phyloP scores from a whole-genome alignment of 2,888 invertebrate species.

The Salticus scenicus region DNA sequence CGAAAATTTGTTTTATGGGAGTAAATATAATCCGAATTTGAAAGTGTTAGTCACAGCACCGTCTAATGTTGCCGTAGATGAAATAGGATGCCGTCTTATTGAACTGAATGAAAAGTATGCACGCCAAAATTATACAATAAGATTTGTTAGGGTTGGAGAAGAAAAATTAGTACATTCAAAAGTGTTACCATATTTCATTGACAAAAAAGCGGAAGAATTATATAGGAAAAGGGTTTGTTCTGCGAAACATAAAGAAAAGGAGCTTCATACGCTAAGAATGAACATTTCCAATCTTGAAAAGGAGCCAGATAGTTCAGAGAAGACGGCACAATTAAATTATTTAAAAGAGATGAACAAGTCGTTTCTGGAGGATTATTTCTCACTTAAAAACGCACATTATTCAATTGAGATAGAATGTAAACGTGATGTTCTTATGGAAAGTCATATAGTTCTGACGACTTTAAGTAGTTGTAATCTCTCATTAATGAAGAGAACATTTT shows the following conservation, averaged over 20 bases:
- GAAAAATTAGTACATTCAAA: slow-evolving; percentile 80
- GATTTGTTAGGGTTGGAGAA: slow-evolving; percentile 82
- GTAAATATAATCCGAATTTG: slow-evolving; percentile 65
- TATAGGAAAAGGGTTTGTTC: too few relatives aligned
- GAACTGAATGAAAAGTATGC: slow-evolving; percentile 78
- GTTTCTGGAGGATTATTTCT: neutral
- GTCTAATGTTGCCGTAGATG: slow-evolving; percentile 91
- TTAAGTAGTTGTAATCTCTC: slow-evolving; percentile 78
- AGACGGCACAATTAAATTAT: neutral
- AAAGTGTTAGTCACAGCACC: slow-evolving; percentile 87
- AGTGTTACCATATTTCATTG: slow-evolving; percentile 80
- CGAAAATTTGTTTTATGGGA: slow-evolving; percentile 78
- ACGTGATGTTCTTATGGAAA: neutral
- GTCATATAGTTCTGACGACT: slow-evolving; percentile 83
- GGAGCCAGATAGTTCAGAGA: too few relatives aligned
- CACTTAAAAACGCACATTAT: neutral
- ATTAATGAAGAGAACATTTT: slow-evolving; percentile 38
- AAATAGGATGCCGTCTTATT: slow-evolving; percentile 82
- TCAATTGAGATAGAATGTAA: neutral
- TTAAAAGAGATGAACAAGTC: neutral
- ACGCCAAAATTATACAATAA: slow-evolving; percentile 75
- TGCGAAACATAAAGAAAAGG: neutral
- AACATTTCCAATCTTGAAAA: too few relatives aligned
- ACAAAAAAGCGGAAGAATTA: slow-evolving; percentile 70
- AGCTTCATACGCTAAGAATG: slow-evolving; percentile 1